phyloP scores from a whole-genome alignment of 2,113 vertebrate species.

The Irena cyanogastra region DNA sequence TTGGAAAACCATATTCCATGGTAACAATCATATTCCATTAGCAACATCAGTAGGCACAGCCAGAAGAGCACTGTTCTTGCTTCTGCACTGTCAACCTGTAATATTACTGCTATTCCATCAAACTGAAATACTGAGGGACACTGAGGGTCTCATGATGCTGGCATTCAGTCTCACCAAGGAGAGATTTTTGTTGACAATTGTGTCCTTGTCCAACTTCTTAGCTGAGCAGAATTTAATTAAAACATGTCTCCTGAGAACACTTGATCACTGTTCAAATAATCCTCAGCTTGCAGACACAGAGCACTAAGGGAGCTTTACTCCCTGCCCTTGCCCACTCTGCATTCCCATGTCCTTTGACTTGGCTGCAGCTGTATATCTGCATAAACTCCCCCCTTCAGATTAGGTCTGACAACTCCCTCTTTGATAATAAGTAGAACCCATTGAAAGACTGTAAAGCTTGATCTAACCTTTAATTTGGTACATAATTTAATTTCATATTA shows the following conservation, averaged over 20 bases:
- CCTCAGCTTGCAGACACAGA: background rate
- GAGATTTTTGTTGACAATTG: background rate
- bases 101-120: background rate
- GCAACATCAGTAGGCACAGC: background rate
- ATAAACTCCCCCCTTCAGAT: background rate
- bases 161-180: background rate
- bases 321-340: background rate
- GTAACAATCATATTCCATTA: too few relatives aligned
- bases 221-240: slow-evolving; percentile 47
- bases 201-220: slow-evolving; percentile 14
- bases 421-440: background rate
- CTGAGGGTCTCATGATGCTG: background rate
- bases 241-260: slow-evolving; percentile 30
- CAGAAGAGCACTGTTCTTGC: background rate
- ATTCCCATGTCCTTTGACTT: background rate
- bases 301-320: background rate
- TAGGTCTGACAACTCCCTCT: background rate
- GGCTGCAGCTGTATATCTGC: background rate
- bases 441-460: background rate
- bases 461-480: background rate
- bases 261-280: slow-evolving; percentile 5
- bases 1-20: background rate
- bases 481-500: background rate
- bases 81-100: background rate
- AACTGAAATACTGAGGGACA: background rate